Conservation (phyloP, 2,888 invertebrate species). For the Nomada lathburiana region DNA sequence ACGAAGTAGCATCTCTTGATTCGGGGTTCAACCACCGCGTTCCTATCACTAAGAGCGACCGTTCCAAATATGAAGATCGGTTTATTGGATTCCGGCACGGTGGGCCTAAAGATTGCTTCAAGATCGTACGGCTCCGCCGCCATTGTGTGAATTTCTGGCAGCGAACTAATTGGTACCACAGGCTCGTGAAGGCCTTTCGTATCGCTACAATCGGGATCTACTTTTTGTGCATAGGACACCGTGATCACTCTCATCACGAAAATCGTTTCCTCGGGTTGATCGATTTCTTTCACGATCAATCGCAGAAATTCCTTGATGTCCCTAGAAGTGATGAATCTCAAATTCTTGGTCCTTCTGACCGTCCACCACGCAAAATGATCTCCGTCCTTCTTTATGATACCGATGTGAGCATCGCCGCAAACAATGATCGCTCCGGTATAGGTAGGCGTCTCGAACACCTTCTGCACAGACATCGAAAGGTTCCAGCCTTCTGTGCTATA, state of each 20-base stretch:
- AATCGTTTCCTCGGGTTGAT: conserved; percentile 43
- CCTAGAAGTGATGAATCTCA: conserved; percentile 75
- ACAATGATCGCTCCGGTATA: conserved; percentile 79
- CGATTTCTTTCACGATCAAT: conserved; percentile 73
- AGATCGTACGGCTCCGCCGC: conserved; percentile 68
- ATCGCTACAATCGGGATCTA: conserved; percentile 78
- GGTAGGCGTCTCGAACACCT: conserved; percentile 74
- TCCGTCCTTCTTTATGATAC: conserved; percentile 72
- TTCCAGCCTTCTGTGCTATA: conserved; percentile 78
- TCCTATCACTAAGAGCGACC: conserved; percentile 72
- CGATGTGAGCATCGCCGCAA: conserved; percentile 77
- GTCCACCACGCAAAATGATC: conserved; percentile 82
- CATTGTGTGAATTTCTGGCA: conserved; percentile 74
- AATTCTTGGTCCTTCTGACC: conserved; percentile 71
- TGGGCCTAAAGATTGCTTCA: conserved; percentile 73
- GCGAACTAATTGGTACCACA: conserved; percentile 66
- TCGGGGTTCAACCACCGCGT: conserved; percentile 75
- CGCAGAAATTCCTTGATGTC: conserved; percentile 76
- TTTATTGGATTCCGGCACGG: conserved; percentile 60
- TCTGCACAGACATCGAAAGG: conserved; percentile 78
- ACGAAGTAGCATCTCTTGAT: conserved; percentile 81
- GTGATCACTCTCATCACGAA: conserved; percentile 72
- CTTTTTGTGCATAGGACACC: conserved; percentile 78
- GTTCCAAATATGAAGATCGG: conserved; percentile 78
- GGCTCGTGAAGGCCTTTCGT: conserved; percentile 77